Conservation (phyloP, 2,888 invertebrate species). For the Agriotes lineatus region DNA sequence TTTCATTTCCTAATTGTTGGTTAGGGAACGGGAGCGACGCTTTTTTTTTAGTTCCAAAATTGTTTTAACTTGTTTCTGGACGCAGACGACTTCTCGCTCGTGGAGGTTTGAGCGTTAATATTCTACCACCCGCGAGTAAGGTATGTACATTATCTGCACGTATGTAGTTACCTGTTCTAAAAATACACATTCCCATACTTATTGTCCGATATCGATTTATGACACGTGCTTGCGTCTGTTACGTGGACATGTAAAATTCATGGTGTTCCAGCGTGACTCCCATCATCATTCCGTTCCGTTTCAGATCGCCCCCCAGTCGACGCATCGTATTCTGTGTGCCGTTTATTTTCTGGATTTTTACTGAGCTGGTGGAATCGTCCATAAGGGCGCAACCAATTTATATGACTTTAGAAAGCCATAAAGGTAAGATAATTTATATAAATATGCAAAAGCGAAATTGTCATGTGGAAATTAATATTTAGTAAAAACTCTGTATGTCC, state of each 20-base stretch:
- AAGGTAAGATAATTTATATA: slow-evolving; percentile 74
- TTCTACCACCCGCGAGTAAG: slow-evolving; percentile 38
- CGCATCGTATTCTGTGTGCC: slow-evolving; percentile 2
- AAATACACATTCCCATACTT: slow-evolving; percentile 9
- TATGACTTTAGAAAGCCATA: slow-evolving; percentile 96
- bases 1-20: slow-evolving; percentile 1
- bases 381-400: slow-evolving; percentile 92
- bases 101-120: neutral
- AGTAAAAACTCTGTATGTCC: no score
- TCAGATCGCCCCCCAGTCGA: slow-evolving; percentile 10
- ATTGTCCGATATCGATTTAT: slow-evolving; percentile 12
- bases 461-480: no score
- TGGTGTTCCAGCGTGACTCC: slow-evolving; percentile 52
- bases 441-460: no score
- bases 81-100: slow-evolving; percentile 56
- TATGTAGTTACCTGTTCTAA: slow-evolving; percentile 8
- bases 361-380: slow-evolving; percentile 73
- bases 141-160: slow-evolving; percentile 6
- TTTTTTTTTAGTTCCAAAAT: neutral
- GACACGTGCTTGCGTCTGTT: neutral
- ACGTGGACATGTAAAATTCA: slow-evolving; percentile 52
- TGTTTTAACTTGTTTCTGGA: neutral
- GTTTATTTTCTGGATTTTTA: slow-evolving; percentile 32
- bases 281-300: slow-evolving; percentile 1
- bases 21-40: neutral